Conservation (phyloP, 1,140 invertebrate genomes). For the Luehdorfia chinensis region DNA sequence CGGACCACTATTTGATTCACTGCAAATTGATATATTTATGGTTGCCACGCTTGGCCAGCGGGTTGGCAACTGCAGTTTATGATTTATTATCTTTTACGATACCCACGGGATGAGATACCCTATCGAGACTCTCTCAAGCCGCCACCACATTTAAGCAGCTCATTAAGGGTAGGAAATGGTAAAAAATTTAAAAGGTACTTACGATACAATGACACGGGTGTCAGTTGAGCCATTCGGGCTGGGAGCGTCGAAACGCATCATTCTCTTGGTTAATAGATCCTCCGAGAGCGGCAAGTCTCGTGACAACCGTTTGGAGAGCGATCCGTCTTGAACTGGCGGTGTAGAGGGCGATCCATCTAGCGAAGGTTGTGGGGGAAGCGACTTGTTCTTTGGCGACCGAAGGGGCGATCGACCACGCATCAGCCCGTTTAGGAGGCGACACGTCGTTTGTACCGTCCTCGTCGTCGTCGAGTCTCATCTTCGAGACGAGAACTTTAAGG, state of each 20-base stretch:
- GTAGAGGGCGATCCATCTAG: not conserved
- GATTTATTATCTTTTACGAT: too few relatives aligned
- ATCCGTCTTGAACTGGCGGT: not conserved
- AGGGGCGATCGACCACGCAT: not conserved
- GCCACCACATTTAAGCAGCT: too few relatives aligned
- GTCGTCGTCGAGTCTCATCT: constrained; percentile 41
- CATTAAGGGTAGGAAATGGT: too few relatives aligned
- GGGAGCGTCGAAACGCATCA: constrained; percentile 43
- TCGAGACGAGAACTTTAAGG: constrained; percentile 53
- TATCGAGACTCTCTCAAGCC: too few relatives aligned
- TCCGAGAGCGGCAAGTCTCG: not conserved
- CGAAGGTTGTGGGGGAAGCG: not conserved
- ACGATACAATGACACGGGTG: constrained; percentile 45
- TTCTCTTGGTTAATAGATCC: not conserved
- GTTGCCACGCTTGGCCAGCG: too few relatives aligned
- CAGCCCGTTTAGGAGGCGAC: constrained; percentile 24
- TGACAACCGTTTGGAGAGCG: too few relatives aligned
- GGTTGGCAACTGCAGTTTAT: too few relatives aligned
- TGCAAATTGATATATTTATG: too few relatives aligned
- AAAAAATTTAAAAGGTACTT: constrained; percentile 28
- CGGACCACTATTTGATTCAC: constrained; percentile 15
- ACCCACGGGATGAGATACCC: too few relatives aligned
- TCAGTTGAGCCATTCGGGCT: constrained; percentile 58
- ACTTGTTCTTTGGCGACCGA: not conserved
- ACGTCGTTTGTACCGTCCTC: constrained; percentile 7